Evolutionary conservation across 2,888 invertebrate species (phyloP).

Genomic region (Polietes domitor): DNA sequence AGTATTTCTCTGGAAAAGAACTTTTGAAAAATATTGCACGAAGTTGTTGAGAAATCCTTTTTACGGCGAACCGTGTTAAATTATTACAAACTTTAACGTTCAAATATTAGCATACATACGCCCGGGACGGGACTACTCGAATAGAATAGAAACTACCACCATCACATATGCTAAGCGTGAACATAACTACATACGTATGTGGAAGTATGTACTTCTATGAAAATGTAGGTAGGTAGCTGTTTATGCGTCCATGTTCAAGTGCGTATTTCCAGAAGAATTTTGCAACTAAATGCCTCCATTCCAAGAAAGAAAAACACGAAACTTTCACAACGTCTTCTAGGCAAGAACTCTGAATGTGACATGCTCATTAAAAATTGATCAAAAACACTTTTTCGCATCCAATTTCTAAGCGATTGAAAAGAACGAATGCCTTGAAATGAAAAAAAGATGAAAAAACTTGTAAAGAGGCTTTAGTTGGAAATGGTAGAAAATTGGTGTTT

Average conservation of each 20-base stretch:
- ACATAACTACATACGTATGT: background rate
- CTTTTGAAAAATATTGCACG: too few relatives aligned
- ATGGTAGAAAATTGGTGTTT: background rate
- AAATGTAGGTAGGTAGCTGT: background rate
- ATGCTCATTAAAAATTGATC: constrained; percentile 25
- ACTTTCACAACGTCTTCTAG: background rate
- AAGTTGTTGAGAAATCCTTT: too few relatives aligned
- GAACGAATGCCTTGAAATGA: background rate
- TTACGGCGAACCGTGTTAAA: too few relatives aligned
- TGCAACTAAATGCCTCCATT: background rate
- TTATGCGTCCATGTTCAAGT: too few relatives aligned
- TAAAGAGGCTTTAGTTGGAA: background rate
- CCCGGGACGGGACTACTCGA: too few relatives aligned
- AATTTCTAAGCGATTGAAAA: background rate
- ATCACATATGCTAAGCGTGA: too few relatives aligned
- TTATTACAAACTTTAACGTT: too few relatives aligned
- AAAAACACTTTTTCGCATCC: constrained; percentile 3
- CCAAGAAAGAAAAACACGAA: background rate
- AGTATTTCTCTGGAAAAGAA: too few relatives aligned
- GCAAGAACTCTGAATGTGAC: background rate
- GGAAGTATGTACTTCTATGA: too few relatives aligned
- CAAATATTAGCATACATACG: too few relatives aligned
- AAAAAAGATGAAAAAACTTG: background rate
- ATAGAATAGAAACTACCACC: too few relatives aligned
- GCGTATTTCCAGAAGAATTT: background rate